Percentiles rank a stretch among this genome's conserved stretches.
phyloP scores from a whole-genome alignment of 2,113 vertebrate genomes.

The Orthonyx spaldingii region DNA sequence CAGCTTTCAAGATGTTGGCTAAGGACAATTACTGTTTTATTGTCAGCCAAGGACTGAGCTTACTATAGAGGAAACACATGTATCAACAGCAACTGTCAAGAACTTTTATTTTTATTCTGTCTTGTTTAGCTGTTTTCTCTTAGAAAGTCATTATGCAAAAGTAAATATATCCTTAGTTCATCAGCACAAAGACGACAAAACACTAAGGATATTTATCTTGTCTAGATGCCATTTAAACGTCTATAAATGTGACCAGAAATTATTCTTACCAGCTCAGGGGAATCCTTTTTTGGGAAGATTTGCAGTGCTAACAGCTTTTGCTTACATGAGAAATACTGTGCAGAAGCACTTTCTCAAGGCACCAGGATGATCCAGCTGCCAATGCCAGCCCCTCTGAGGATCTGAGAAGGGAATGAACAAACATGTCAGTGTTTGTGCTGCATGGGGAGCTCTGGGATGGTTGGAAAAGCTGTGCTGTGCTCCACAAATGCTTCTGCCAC shows the following conservation, averaged over 20 bases:
- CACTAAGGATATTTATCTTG: neutral
- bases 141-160: constrained; percentile 1
- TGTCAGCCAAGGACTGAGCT: neutral
- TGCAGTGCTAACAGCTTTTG: neutral
- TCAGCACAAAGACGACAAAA: neutral
- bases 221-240: neutral
- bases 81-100: neutral
- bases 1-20: neutral
- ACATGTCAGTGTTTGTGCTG: neutral
- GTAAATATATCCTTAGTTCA: neutral
- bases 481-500: neutral
- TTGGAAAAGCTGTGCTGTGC: neutral
- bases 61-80: neutral
- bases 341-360: neutral
- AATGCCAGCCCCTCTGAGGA: neutral
- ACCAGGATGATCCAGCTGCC: neutral
- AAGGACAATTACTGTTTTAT: neutral
- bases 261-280: neutral
- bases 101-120: neutral
- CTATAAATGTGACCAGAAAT: neutral
- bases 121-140: constrained; percentile 16
- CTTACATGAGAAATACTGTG: neutral
- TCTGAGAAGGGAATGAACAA: neutral
- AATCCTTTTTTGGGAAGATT: neutral
- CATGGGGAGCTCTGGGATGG: neutral